phyloP scores from a whole-genome alignment of 92 coral and sea anemone genomes.

The Meandrina meandrites region DNA sequence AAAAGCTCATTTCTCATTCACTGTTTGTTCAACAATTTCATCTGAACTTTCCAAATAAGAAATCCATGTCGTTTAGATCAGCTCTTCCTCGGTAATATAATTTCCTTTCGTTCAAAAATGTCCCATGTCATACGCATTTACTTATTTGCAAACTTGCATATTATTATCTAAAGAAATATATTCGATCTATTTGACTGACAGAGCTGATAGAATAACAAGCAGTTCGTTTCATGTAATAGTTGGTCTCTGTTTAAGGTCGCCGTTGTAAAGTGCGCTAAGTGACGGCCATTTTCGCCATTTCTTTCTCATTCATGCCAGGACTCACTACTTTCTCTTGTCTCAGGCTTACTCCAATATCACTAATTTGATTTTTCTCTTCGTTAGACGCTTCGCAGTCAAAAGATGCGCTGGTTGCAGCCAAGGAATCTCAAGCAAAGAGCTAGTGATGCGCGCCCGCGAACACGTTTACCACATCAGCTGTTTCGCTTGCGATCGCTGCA shows the following conservation, averaged over 20 bases:
- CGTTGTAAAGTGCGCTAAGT: background rate
- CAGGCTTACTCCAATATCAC: background rate
- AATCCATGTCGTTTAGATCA: background rate
- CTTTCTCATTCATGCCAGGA: background rate
- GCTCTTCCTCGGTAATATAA: background rate
- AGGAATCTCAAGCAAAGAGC: constrained; percentile 88
- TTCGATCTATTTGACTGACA: background rate
- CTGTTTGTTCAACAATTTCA: no score
- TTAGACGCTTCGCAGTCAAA: constrained; percentile 88
- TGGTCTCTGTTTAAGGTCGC: background rate
- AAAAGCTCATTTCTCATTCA: background rate
- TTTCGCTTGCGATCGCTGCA: constrained; percentile 99
- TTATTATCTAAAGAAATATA: no score
- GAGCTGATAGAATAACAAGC: no score
- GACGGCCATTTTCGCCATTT: no score
- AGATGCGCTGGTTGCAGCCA: constrained; percentile 85
- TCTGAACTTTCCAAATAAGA: no score
- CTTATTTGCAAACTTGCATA: no score
- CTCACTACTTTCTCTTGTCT: background rate
- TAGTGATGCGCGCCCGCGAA: constrained; percentile 99
- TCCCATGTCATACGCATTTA: no score
- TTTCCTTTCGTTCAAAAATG: background rate
- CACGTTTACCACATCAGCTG: constrained; percentile 96
- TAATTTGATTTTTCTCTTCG: constrained; percentile 2
- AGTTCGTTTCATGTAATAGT: background rate